Evolutionary conservation across 2,113 vertebrate genomes (phyloP).

Genomic region (Phainopepla nitens): DNA sequence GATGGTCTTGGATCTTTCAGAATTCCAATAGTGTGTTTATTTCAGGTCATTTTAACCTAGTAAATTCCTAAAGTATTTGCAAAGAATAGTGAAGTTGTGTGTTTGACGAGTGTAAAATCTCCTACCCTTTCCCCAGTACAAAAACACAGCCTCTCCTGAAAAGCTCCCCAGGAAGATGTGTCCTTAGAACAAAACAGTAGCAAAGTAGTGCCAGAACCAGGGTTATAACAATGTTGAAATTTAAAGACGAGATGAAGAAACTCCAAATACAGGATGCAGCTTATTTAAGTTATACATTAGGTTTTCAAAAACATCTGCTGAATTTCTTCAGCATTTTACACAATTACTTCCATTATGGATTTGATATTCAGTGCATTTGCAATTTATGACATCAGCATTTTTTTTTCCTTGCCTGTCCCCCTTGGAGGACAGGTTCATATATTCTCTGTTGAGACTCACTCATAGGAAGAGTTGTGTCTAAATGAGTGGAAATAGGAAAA

Average conservation of each 20-base stretch:
- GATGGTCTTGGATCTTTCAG: not conserved
- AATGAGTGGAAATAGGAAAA: not conserved
- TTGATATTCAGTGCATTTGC: not conserved
- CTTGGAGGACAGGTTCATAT: not conserved
- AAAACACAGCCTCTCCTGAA: not conserved
- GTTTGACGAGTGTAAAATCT: not conserved
- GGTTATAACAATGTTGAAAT: not conserved
- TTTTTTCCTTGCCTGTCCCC: not conserved
- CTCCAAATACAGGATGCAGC: no score
- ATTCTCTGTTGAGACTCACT: not conserved
- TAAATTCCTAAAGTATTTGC: not conserved
- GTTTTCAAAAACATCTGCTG: not conserved
- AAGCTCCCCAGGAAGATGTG: not conserved
- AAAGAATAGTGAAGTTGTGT: not conserved
- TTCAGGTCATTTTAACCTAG: not conserved
- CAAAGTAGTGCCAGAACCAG: not conserved
- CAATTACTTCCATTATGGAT: not conserved
- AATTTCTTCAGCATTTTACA: not conserved
- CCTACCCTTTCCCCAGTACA: not conserved
- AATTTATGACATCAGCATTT: not conserved
- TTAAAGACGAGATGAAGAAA: not conserved
- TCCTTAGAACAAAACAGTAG: not conserved
- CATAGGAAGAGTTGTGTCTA: not conserved
- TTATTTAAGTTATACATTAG: not conserved
- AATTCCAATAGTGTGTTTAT: not conserved